Evolutionary conservation across 2,888 invertebrate genomes (phyloP).

Genomic region (Endomychus coccineus): DNA sequence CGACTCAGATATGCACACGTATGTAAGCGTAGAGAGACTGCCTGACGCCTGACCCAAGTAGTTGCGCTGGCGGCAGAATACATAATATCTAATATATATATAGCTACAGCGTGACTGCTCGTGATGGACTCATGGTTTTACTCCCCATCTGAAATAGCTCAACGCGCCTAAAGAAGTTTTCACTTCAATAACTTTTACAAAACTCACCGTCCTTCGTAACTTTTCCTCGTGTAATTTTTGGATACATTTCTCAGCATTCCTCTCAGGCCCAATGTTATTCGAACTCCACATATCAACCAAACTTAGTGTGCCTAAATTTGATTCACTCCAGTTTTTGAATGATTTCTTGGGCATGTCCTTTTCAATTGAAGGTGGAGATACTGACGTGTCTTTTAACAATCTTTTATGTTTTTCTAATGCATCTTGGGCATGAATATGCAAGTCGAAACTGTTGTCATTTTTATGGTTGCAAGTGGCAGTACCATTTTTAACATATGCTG

Average conservation of each 20-base stretch:
- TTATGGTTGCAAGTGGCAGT: too few relatives aligned
- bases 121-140: too few relatives aligned
- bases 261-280: constrained; percentile 23
- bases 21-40: too few relatives aligned
- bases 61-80: too few relatives aligned
- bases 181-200: too few relatives aligned
- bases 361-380: constrained; percentile 2
- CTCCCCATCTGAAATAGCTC: too few relatives aligned
- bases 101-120: too few relatives aligned
- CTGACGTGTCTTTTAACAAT: constrained; percentile 18
- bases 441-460: constrained; percentile 1
- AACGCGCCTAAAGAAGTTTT: too few relatives aligned
- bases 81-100: too few relatives aligned
- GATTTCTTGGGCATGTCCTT: constrained; percentile 6
- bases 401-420: constrained; percentile 30
- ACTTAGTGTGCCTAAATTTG: constrained; percentile 41
- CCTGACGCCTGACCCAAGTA: too few relatives aligned
- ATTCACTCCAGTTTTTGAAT: constrained; percentile 8
- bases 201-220: constrained; percentile 62
- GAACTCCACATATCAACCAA: constrained; percentile 59
- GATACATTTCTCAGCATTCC: constrained; percentile 21
- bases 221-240: constrained; percentile 67
- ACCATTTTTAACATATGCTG: too few relatives aligned
- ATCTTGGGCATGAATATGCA: constrained; percentile 28
- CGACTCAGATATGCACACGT: too few relatives aligned